Evolutionary conservation across 2,888 invertebrate species (phyloP).

Genomic region (Lasiommata megera): DNA sequence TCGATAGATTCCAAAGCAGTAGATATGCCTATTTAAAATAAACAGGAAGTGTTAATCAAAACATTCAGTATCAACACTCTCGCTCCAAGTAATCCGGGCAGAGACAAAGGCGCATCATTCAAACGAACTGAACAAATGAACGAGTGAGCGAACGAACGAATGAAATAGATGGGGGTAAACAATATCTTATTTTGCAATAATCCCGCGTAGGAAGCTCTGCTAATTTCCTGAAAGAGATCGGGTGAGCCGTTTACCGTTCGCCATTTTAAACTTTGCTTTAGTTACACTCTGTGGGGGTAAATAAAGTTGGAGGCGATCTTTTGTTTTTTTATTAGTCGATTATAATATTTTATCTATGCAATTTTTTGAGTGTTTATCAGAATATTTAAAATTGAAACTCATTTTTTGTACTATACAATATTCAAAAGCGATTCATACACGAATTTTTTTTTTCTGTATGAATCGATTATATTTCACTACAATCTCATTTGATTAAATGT

Average conservation of each 20-base stretch:
- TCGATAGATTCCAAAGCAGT: not conserved
- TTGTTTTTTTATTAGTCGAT: not conserved
- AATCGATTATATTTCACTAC: too few species aligned
- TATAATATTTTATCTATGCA: too few species aligned
- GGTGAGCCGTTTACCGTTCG: conserved; percentile 51
- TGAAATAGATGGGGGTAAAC: conserved; percentile 65
- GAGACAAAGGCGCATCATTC: conserved; percentile 68
- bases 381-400: too few species aligned
- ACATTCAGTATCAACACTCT: conserved; percentile 29
- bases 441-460: too few species aligned
- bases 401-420: too few species aligned
- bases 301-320: conserved; percentile 1
- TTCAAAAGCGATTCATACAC: too few species aligned
- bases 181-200: conserved; percentile 80
- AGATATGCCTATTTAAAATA: not conserved
- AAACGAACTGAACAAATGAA: conserved; percentile 42
- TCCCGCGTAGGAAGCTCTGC: conserved; percentile 69
- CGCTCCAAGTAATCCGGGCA: conserved; percentile 39
- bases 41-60: conserved; percentile 30
- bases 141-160: conserved; percentile 50
- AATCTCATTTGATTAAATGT: too few species aligned
- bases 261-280: conserved; percentile 62
- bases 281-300: conserved; percentile 8
- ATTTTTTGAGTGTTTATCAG: too few species aligned
- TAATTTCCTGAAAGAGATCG: conserved; percentile 79